Evolutionary conservation across 2,113 vertebrate species (phyloP).

Genomic region (Mola mola): DNA sequence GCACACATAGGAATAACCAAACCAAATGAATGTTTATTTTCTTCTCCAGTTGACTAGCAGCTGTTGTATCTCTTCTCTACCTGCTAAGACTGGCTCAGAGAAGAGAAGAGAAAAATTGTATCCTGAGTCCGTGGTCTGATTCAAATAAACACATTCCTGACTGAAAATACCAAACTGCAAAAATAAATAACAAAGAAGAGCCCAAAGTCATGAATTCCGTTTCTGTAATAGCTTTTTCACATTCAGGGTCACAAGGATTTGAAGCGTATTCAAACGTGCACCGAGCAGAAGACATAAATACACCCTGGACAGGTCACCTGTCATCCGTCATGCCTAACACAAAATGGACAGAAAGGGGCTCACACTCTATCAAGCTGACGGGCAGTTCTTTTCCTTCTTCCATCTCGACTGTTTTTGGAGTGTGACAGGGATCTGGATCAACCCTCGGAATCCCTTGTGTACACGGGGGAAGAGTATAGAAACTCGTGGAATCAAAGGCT

Average conservation of each 20-base stretch:
- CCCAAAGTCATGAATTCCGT: neutral
- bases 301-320: constrained; percentile 6
- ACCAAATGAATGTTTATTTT: no score
- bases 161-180: neutral
- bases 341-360: constrained; percentile 13
- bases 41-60: constrained; percentile 16
- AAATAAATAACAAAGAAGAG: neutral
- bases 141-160: neutral
- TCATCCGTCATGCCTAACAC: constrained; percentile 16
- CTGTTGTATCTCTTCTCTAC: constrained; percentile 21
- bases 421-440: constrained; percentile 19
- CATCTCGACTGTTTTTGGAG: no score
- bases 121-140: neutral
- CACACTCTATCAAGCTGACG: no score
- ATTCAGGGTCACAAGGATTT: constrained; percentile 2
- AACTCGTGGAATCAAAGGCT: neutral
- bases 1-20: no score
- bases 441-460: neutral
- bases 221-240: neutral
- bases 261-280: neutral
- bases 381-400: no score
- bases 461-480: constrained; percentile 30
- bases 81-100: constrained; percentile 12
- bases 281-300: constrained; percentile 13
- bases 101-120: constrained; percentile 10